Evolutionary conservation across 2,797 vertebrate species (phyloP).

Genomic region (Falco novaeseelandiae): DNA sequence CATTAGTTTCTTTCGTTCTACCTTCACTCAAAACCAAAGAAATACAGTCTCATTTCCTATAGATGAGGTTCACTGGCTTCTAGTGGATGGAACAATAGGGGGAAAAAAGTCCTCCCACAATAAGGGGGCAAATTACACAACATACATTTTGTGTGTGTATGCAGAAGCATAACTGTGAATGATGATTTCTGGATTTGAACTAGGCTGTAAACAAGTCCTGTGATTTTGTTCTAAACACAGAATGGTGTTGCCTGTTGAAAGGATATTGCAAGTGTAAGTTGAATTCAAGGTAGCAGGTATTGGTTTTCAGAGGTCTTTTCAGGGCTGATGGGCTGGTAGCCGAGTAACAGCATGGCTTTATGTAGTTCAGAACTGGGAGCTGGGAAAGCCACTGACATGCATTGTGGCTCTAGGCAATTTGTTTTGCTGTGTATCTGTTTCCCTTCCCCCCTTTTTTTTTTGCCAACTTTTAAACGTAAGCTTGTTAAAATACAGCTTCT

Average conservation of each 20-base stretch:
- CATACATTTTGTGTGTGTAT: not conserved
- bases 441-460: not conserved
- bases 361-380: not conserved
- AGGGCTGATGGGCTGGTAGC: not conserved
- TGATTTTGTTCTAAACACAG: not conserved
- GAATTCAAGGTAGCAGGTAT: not conserved
- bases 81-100: not conserved
- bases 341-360: not conserved
- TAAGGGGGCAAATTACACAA: not conserved
- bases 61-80: not conserved
- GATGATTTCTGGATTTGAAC: not conserved
- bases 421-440: not conserved
- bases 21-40: not conserved
- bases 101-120: rapidly evolving
- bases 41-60: not conserved
- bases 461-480: not conserved
- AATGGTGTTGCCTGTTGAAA: not conserved
- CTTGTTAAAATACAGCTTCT: not conserved
- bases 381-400: not conserved
- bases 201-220: not conserved
- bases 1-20: not conserved
- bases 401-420: not conserved
- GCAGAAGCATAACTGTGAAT: not conserved
- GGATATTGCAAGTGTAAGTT: not conserved
- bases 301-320: not conserved